phyloP scores from a whole-genome alignment of 2,113 vertebrate genomes.

The Gambusia holbrooki region DNA sequence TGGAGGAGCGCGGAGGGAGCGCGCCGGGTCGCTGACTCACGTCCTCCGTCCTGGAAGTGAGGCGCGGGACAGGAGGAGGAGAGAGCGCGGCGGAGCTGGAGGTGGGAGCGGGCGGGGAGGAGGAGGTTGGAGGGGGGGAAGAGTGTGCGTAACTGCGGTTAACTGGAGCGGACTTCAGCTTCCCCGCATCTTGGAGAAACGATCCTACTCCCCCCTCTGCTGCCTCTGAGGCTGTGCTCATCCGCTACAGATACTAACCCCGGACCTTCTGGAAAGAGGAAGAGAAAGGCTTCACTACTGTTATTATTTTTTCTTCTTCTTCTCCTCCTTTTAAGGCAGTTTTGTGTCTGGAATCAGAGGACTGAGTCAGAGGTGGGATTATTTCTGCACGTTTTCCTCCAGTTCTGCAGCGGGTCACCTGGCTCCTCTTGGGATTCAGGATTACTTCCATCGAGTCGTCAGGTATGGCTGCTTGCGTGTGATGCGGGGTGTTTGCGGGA shows the following conservation, averaged over 20 bases:
- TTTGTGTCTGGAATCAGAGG: neutral
- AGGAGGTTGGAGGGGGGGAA: neutral
- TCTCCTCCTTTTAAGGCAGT: neutral
- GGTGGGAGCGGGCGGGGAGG: too few species aligned
- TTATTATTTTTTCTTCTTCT: neutral
- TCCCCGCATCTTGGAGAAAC: constrained; percentile 18
- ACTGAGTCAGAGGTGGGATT: constrained; percentile 51
- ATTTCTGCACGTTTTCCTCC: constrained; percentile 32
- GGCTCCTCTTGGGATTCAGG: constrained; percentile 30
- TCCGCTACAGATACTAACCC: neutral
- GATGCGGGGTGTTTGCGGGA: too few species aligned
- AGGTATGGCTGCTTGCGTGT: constrained; percentile 44
- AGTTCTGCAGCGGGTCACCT: constrained; percentile 15
- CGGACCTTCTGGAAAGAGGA: neutral
- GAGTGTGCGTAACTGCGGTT: constrained; percentile 36
- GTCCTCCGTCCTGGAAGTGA: constrained; percentile 28
- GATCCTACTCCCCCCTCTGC: constrained; percentile 1
- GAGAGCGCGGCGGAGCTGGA: too few species aligned
- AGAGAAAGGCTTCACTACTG: neutral
- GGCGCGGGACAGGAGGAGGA: too few species aligned
- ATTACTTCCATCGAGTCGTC: constrained; percentile 25
- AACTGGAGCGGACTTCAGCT: constrained; percentile 47
- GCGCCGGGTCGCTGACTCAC: constrained; percentile 26
- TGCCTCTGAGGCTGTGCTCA: constrained; percentile 3
- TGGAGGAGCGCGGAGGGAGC: constrained; percentile 24